Percentiles rank a stretch among this genome's conserved stretches.
Evolutionary conservation across 2,888 invertebrate genomes (phyloP).

Genomic region (Thereva unica): DNA sequence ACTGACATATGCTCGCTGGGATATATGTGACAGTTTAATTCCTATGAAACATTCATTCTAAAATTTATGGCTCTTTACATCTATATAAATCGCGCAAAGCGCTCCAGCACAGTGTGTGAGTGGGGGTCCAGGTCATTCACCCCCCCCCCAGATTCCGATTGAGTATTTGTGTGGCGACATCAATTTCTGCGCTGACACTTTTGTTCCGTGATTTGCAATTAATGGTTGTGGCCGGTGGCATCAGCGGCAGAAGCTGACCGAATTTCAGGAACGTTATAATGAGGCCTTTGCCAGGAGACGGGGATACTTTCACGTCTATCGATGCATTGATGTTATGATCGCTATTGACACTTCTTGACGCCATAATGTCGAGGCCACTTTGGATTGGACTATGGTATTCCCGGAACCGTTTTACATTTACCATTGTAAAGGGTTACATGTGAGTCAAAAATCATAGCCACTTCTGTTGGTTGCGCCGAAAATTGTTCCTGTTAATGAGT

Average conservation of each 20-base stretch:
- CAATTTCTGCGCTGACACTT: constrained; percentile 29
- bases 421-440: no score
- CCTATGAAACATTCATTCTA: constrained; percentile 37
- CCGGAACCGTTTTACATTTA: no score
- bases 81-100: constrained; percentile 29
- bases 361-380: no score
- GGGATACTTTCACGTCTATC: no score
- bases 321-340: no score
- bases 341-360: no score
- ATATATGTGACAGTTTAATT: constrained; percentile 48
- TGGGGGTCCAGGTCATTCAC: constrained; percentile 7
- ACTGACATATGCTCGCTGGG: constrained; percentile 47
- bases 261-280: neutral
- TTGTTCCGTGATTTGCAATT: constrained; percentile 30
- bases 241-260: neutral
- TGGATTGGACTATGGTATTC: no score
- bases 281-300: no score
- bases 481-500: no score
- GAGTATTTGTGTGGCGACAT: constrained; percentile 28
- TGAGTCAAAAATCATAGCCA: no score
- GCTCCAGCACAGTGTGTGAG: neutral
- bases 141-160: constrained; percentile 1
- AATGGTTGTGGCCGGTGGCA: constrained; percentile 2
- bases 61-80: constrained; percentile 27
- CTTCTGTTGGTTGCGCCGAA: no score